Base-by-base conservation (phyloP, 2,888 invertebrate species). In the Eretmocerus hayati region DNA sequence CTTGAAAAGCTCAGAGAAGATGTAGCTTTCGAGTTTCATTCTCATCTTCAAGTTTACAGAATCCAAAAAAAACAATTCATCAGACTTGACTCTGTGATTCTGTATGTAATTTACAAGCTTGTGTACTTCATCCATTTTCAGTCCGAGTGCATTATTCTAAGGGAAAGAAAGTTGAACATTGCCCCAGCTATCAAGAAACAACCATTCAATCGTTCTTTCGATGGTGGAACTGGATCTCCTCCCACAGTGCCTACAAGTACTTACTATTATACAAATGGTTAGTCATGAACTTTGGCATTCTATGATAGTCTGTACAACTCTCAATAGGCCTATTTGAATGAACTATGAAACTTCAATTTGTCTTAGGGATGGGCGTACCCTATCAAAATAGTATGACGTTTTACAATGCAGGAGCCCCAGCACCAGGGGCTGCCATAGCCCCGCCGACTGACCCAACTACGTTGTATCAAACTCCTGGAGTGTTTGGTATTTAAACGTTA, bases 101-200 rank as follows among this genome's bases (percentile, higher is more conserved):
- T n/a, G n/a, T n/a, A n/a, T n/a, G n/a, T n/a, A n/a, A n/a, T n/a
- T n/a, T n/a, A n/a, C n/a, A n/a, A n/a, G n/a, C n/a, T n/a, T n/a
- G n/a, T n/a, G n/a, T n/a, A n/a, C n/a, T n/a, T n/a, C 26, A 26
- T 26, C 21, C 8, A 21, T 37, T 48, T 72, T 73, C 67, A 83
- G 83, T 77, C 84, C 44, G 87, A 87, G 61, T 84, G 85, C 68
- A 82, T 87, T 56, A 79, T 87, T 42, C 77, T 89, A 62, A 81
- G 85, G 61, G 87, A 89, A 69, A 77, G 88, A 59, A 87, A 88
- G 68, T 74, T 90, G 52, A 90, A 90, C 66, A 88, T 90, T 68
- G 90, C 90, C 32, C 88, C 88, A 56, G 90, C 90, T 58, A 85
- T 90, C 54, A 85, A 87, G 65, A 90, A 90, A 72, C 88, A 89